These are phyloP conservation scores for Anguilla japonica DNA, from an alignment of 2,113 vertebrate genomes.

Conservation along the genomic window DNA sequence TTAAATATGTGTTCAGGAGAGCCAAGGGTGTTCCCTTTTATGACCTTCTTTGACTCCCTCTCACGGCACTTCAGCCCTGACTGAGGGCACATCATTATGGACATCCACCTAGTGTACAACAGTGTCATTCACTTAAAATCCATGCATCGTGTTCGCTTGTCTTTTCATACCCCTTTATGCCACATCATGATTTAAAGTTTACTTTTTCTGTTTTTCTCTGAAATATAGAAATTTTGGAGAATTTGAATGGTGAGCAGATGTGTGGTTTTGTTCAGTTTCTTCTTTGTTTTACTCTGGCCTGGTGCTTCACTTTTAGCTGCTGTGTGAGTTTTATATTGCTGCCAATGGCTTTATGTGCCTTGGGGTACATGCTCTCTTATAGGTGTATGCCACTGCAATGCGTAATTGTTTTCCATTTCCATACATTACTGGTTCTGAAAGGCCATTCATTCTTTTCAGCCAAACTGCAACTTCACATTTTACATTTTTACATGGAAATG, in stretches of 20 bases:
- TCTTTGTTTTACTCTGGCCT: background rate
- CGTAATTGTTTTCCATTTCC: background rate
- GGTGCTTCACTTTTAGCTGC: background rate
- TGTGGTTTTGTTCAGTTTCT: background rate
- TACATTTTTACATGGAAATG: background rate
- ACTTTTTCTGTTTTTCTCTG: background rate
- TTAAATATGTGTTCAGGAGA: constrained; percentile 5
- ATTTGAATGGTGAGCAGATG: background rate
- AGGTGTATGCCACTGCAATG: background rate
- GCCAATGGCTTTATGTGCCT: background rate
- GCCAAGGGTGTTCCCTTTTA: background rate
- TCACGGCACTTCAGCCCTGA: background rate
- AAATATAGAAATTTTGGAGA: background rate
- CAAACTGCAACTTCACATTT: background rate
- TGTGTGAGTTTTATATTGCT: background rate
- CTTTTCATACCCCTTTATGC: background rate
- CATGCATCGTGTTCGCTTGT: background rate
- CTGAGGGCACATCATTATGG: background rate
- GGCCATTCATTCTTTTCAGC: background rate
- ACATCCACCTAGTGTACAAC: background rate
- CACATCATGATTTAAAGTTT: background rate
- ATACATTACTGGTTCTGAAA: background rate
- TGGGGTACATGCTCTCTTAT: background rate
- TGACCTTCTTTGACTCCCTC: constrained; percentile 6
- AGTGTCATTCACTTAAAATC: background rate